phyloP scores from a whole-genome alignment of 37 sponge, comb jelly and placozoan genomes.

The Cladorhizidae sp. region DNA sequence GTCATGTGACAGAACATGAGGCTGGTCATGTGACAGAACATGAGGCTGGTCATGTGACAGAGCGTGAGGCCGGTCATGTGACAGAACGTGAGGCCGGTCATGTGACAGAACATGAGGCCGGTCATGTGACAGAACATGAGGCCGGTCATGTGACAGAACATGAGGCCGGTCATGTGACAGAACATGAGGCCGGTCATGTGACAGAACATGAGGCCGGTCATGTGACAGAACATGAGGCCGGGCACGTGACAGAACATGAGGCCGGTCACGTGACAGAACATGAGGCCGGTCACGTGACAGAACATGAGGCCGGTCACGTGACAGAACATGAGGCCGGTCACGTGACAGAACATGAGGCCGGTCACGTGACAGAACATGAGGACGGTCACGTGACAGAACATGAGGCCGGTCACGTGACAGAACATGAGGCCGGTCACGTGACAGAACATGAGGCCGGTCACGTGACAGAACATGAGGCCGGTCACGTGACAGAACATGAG shows the following conservation, averaged over 20 bases:
- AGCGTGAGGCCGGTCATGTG: background rate
- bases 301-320: background rate
- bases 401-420: background rate
- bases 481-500: slow-evolving; percentile 10
- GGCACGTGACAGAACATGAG: too few relatives aligned
- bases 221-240: too few relatives aligned
- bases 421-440: background rate
- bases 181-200: background rate
- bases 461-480: background rate
- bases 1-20: background rate
- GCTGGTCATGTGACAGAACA: background rate
- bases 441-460: background rate
- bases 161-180: too few relatives aligned
- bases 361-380: too few relatives aligned
- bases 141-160: too few relatives aligned
- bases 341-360: too few relatives aligned
- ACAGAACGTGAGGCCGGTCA: background rate
- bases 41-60: background rate
- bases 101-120: background rate
- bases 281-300: background rate
- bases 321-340: background rate
- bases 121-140: background rate
- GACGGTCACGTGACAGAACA: too few relatives aligned
- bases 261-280: background rate
- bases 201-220: background rate